Evolutionary conservation across 2,113 vertebrate species (phyloP), one percentile per base, ranked within the genome.

Genomic region (Aptenodytes patagonicus): DNA sequence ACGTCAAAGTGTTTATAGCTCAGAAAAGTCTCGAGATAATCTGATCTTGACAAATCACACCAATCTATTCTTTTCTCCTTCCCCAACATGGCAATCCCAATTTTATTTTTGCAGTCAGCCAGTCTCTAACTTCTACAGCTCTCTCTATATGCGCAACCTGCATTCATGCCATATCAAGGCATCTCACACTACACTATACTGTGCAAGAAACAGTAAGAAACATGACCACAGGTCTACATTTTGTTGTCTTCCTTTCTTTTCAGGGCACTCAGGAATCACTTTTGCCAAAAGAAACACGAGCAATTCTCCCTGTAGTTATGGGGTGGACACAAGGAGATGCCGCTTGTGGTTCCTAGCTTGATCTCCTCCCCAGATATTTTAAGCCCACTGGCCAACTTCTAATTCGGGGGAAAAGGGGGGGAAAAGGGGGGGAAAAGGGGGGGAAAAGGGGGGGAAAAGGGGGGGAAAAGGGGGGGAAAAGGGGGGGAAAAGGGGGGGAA

Each of bases 111-210:
- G 38, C 21, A 42, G 38, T 1, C 60, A 40, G 77, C 3, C 71
- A 28, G 17, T 9, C 44, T 51, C 31, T 14, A 11, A 47, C 49
- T 40, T 47, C 21, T 29, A 19, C 36, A 65, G 10, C 0, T n/a
- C 5, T 32, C 25, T 72, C 11, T 15, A 2, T 24, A 6, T 1
- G 13, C 0, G 2, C 46, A 71, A 11, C 29, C 18, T 3, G 21
- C 47, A 34, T 36, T 38, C 13, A 1, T 0, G 36, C 20, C 21
- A 47, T 5, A 31, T 5, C 13, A 26, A 61, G 70, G 69, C 24
- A 42, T 2, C 72, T 28, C 9, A 9, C 22, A 1, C 29, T 24
- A 24, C 4, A 0, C 42, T 46, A 11, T 3, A 22, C 38, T 9
- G 28, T 25, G 26, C 13, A 75, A 81, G 46, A 44, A 62, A 57